These are phyloP conservation scores for Bruchidius siliquastri DNA, from an alignment of 2,888 invertebrate species.

Conservation along the genomic window DNA sequence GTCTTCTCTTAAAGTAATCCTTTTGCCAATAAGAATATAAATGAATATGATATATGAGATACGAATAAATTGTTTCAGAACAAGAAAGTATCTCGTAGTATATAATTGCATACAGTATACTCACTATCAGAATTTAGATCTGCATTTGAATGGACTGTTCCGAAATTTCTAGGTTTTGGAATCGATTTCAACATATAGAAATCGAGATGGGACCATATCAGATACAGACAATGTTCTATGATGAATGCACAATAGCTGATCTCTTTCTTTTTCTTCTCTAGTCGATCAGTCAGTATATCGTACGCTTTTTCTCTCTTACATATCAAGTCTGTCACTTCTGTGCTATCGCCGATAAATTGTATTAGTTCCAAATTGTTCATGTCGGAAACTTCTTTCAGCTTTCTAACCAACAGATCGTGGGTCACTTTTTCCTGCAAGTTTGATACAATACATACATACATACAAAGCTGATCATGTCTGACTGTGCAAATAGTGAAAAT, in stretches of 20 bases:
- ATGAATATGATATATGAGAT: no score
- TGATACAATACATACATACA: no score
- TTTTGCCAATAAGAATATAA: no score
- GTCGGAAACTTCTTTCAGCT: conserved; percentile 50
- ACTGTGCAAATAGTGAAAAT: no score
- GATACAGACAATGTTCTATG: conserved; percentile 66
- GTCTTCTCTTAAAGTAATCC: no score
- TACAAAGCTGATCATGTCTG: no score
- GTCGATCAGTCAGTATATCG: conserved; percentile 51
- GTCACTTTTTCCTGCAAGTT: conserved; percentile 41
- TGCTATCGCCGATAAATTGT: conserved; percentile 47
- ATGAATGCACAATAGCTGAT: conserved; percentile 61
- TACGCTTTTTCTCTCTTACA: conserved; percentile 41
- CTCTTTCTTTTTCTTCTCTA: conserved; percentile 56
- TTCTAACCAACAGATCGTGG: conserved; percentile 49
- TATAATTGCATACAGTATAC: conserved; percentile 17
- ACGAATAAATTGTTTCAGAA: no score
- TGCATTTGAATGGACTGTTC: conserved; percentile 23
- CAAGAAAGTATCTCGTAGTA: no score
- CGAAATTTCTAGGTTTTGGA: conserved; percentile 42
- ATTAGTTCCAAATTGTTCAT: conserved; percentile 54
- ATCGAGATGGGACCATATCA: conserved; percentile 74
- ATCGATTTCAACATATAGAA: conserved; percentile 63
- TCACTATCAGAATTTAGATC: conserved; percentile 35
- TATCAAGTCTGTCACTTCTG: conserved; percentile 32